Evolutionary conservation across 2,797 vertebrate species (phyloP).

Genomic region (Lagodon rhomboides): DNA sequence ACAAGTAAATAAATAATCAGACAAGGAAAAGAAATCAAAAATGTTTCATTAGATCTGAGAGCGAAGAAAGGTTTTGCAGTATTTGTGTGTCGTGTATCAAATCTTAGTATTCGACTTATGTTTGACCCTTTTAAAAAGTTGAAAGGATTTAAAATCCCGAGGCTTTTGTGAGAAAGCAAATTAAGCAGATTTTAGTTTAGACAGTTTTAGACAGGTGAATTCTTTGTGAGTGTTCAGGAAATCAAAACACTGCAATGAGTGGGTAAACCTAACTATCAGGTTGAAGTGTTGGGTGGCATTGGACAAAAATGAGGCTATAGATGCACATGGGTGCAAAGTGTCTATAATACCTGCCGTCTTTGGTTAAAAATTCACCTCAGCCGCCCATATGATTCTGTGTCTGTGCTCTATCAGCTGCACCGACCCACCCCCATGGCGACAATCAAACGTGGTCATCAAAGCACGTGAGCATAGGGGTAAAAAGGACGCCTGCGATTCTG

Average conservation of each 20-base stretch:
- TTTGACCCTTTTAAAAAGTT: not conserved
- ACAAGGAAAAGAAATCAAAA: not conserved
- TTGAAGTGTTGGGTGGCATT: not conserved
- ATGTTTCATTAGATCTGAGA: not conserved
- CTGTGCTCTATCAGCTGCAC: not conserved
- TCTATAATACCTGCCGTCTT: not conserved
- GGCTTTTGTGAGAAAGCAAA: not conserved
- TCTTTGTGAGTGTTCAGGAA: not conserved
- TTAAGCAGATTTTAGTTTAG: not conserved
- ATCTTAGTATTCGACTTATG: not conserved
- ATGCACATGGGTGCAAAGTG: not conserved
- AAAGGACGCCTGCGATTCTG: slow-evolving; percentile 18
- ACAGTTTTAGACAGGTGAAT: not conserved
- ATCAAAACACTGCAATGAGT: not conserved
- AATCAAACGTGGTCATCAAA: slow-evolving; percentile 1
- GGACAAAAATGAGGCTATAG: not conserved
- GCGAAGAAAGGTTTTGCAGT: not conserved
- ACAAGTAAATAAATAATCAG: not conserved
- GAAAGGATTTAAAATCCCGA: not conserved
- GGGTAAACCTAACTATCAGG: not conserved
- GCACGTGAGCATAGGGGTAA: not conserved
- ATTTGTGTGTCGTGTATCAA: not conserved
- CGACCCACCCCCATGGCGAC: not conserved
- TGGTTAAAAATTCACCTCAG: not conserved
- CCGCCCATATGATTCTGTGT: not conserved